Evolutionary conservation across 2,113 vertebrate species (phyloP).

Genomic region (Podarcis cretensis): DNA sequence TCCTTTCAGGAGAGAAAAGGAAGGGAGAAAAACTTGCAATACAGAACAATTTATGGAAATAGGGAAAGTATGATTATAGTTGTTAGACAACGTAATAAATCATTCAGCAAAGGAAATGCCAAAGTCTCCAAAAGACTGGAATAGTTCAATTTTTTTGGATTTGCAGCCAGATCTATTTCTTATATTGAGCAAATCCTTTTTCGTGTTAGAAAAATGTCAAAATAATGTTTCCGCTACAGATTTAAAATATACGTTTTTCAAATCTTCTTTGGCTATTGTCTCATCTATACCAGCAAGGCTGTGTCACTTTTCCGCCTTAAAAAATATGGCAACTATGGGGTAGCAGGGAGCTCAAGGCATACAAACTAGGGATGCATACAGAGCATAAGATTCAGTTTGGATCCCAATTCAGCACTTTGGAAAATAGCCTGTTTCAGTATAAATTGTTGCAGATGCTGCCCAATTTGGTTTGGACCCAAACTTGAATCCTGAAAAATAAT

Average conservation of each 20-base stretch:
- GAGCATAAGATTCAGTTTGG: no score
- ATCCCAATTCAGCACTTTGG: no score
- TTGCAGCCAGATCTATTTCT: not conserved
- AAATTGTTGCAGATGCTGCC: no score
- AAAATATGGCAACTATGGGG: no score
- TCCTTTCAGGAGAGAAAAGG: not conserved
- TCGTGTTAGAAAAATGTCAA: not conserved
- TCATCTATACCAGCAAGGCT: not conserved
- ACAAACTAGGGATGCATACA: no score
- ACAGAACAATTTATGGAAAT: constrained; percentile 32
- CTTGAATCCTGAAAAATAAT: no score
- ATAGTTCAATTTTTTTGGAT: constrained; percentile 2
- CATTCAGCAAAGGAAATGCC: constrained; percentile 18
- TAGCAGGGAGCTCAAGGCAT: no score
- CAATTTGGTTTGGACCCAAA: no score
- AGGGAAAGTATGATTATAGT: not conserved
- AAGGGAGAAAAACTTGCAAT: not conserved
- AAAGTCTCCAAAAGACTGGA: constrained; percentile 3
- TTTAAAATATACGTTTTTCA: not conserved
- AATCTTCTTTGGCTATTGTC: not conserved
- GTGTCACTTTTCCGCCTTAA: no score
- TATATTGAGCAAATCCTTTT: not conserved
- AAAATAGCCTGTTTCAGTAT: no score
- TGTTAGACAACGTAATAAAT: constrained; percentile 36
- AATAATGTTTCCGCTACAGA: not conserved